A percentile compares a stretch with the other conserved stretches of the same genome.
Evolutionary conservation across 2,113 vertebrate species (phyloP).

Genomic region (Caranx melampygus): DNA sequence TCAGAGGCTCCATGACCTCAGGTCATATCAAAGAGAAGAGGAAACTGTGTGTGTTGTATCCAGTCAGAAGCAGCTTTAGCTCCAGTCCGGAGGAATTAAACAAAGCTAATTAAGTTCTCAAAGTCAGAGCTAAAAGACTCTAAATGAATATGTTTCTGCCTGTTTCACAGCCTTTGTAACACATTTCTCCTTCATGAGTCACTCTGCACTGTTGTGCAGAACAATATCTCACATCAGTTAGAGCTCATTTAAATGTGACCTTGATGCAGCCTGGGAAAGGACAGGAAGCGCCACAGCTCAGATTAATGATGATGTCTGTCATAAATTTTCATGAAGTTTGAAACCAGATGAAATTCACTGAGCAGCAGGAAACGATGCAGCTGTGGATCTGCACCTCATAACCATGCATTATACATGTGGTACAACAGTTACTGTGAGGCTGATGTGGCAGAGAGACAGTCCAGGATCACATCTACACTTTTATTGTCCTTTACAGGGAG

Average conservation of each 20-base stretch:
- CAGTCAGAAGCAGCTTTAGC: background rate
- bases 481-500: background rate
- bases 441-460: background rate
- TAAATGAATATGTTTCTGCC: background rate
- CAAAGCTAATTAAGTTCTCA: background rate
- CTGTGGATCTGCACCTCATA: background rate
- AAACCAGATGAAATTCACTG: background rate
- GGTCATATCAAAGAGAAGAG: slow-evolving; percentile 6
- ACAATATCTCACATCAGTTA: background rate
- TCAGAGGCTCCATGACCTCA: slow-evolving; percentile 3
- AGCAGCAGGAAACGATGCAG: slow-evolving; percentile 5
- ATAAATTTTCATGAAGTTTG: slow-evolving; percentile 2
- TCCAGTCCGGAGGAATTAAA: slow-evolving; percentile 13
- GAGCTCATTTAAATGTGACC: background rate
- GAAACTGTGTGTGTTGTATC: too few species aligned
- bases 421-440: background rate
- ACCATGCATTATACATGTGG: slow-evolving; percentile 24
- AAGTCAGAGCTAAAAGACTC: background rate
- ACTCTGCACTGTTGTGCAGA: background rate
- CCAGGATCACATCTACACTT: background rate
- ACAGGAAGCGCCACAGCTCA: background rate
- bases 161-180: background rate
- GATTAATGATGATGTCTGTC: background rate
- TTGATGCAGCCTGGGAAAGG: background rate
- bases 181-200: background rate